Evolutionary conservation across 2,888 invertebrate species (phyloP), one percentile per base, ranked within the genome.

Genomic region (Pammene aurita): DNA sequence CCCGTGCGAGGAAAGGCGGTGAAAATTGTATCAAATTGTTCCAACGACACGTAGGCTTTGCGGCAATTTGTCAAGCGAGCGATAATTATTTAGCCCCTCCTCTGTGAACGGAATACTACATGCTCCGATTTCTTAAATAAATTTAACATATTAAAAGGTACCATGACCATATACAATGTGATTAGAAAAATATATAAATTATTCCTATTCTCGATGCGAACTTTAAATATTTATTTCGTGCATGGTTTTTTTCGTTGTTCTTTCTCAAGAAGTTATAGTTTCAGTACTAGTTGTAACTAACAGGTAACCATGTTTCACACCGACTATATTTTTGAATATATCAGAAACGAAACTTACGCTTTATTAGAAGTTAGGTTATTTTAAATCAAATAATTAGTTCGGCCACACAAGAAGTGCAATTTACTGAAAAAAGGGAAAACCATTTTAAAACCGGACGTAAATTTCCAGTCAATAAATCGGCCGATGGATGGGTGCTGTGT

Each of bases 21-120:
- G 89, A 88, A 90, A 92, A 93, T 90, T 90, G 90, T 91, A 91
- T 91, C 90, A 93, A 92, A 93, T 92, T 92, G 91, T 87, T 84
- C 83, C 83, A 81, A 80, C 87, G 88, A 87, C 89, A 88, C 85
- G 87, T 85, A 84, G 88, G 78, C 79, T 89, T 88, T 87, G 84
- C 83, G 86, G 84, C 88, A 92, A 92, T 92, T 92, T 92, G 90
- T 93, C 92, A 90, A 84, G 81, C 82, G 85, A 84, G 86, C 87
- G 84, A 89, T 91, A 90, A 93, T 93, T 91, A 91, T 90, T 90
- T 76, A 82, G 82, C 84, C 83, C 82, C 74, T 78, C 82, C 74
- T 78, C 76, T 78, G 80, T 80, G 85, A 86, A 84, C 82, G 77
- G 82, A 74, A 71, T 71, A 66, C 68, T 72, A 71, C 54, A 65